Evolutionary conservation across 1,140 invertebrate genomes (phyloP).

Genomic region (Leguminivora glycinivorella): DNA sequence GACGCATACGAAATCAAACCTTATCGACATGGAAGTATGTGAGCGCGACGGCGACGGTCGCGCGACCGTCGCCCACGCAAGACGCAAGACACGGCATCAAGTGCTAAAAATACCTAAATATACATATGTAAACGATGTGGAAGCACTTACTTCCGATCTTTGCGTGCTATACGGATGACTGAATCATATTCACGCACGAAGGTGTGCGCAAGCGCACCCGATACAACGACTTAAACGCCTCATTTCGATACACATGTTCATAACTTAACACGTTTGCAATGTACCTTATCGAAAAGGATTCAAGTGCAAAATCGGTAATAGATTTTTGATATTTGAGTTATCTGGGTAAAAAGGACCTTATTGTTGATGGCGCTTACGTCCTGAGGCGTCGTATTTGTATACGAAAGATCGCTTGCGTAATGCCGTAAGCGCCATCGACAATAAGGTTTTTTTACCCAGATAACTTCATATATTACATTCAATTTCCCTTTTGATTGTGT

Average conservation of each 20-base stretch:
- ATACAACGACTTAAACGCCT: background rate
- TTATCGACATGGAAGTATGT: no score
- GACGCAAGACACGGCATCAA: background rate
- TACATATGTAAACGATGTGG: background rate
- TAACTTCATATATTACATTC: background rate
- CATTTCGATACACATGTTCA: background rate
- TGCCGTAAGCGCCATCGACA: no score
- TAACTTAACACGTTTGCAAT: background rate
- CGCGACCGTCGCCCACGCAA: no score
- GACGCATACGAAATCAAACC: no score
- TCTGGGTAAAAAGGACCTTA: no score
- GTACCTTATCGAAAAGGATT: background rate
- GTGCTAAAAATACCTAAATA: background rate
- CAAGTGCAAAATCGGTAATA: background rate
- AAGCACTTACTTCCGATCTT: constrained; percentile 1
- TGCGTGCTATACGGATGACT: background rate
- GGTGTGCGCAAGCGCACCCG: background rate
- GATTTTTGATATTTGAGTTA: background rate
- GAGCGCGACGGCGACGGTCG: no score
- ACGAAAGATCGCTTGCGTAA: no score
- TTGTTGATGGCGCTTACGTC: no score
- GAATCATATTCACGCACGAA: constrained; percentile 4
- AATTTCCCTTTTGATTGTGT: background rate
- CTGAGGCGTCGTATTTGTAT: no score
- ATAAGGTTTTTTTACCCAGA: no score